Conservation (phyloP, 1,140 invertebrate species). For the Sesamia nonagrioides region DNA sequence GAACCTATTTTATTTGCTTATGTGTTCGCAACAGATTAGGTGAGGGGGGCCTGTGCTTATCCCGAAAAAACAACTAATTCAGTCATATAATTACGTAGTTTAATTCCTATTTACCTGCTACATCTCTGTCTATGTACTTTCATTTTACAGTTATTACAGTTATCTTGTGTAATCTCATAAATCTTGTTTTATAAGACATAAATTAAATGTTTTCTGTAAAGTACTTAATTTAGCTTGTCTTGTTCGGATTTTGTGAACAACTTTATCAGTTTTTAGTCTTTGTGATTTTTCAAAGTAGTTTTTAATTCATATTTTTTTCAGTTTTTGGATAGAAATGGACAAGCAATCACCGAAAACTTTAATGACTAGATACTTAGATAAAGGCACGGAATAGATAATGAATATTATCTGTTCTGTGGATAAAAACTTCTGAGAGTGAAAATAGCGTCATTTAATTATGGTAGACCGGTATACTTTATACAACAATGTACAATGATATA, state of each 20-base stretch:
- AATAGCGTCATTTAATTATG: no score
- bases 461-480: no score
- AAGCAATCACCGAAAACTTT: no score
- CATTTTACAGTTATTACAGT: background rate
- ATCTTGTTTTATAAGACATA: background rate
- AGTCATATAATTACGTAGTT: background rate
- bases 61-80: background rate
- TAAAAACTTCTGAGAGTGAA: no score
- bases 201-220: constrained; percentile 13
- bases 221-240: background rate
- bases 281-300: no score
- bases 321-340: no score
- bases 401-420: no score
- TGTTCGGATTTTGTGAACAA: background rate
- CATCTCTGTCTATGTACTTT: constrained; percentile 1
- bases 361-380: no score
- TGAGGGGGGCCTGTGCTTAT: background rate
- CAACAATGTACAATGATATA: no score
- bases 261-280: background rate
- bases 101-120: background rate
- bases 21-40: background rate
- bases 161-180: background rate
- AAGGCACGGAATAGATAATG: no score
- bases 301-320: no score
- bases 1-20: background rate